These are phyloP conservation scores for Lepisosteus osseus DNA, from an alignment of 2,113 vertebrate genomes.

Conservation along the genomic window DNA sequence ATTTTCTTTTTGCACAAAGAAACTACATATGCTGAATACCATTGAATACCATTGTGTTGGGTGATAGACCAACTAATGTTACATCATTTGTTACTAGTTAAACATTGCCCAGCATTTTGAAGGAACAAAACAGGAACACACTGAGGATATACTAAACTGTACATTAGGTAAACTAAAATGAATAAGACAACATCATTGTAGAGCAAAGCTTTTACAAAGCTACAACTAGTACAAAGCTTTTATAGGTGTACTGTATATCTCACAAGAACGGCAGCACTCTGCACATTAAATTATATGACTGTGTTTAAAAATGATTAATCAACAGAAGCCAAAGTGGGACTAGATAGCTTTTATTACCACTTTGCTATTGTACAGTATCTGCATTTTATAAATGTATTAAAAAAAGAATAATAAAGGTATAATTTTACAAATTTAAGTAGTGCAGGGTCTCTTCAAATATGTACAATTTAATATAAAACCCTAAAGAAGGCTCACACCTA, in stretches of 20 bases:
- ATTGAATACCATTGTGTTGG: neutral
- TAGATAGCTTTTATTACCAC: too few species aligned
- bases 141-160: neutral
- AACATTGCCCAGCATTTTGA: neutral
- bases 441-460: too few species aligned
- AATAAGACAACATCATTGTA: neutral
- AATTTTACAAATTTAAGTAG: too few species aligned
- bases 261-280: constrained; percentile 1
- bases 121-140: neutral
- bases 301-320: too few species aligned
- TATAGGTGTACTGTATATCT: neutral
- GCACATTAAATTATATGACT: constrained; percentile 10
- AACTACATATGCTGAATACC: too few species aligned
- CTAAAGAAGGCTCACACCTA: too few species aligned
- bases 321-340: too few species aligned
- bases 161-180: neutral
- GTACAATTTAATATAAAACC: too few species aligned
- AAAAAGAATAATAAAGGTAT: too few species aligned
- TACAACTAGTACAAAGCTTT: too few species aligned
- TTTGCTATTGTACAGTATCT: too few species aligned
- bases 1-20: neutral
- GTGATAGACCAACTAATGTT: neutral
- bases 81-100: constrained; percentile 17
- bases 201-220: neutral
- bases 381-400: too few species aligned